A percentile compares a stretch with the other conserved stretches of the same genome.
phyloP scores from a whole-genome alignment of 2,113 vertebrate species.

The Pseudopipra pipra region DNA sequence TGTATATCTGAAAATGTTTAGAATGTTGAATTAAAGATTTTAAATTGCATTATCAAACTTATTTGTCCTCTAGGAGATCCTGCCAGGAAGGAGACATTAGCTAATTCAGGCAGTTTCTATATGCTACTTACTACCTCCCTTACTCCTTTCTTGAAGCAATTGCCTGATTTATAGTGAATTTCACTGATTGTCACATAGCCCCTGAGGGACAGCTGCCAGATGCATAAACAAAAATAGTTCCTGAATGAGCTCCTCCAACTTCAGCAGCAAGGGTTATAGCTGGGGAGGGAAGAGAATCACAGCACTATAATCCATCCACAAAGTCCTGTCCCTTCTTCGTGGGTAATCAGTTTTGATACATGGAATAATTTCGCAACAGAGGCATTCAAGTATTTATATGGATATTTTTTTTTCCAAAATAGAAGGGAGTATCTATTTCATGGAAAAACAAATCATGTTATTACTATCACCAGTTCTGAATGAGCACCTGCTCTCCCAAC shows the following conservation, averaged over 20 bases:
- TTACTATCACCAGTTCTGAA: neutral
- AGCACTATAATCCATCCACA: neutral
- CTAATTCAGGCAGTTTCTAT: neutral
- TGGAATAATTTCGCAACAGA: neutral
- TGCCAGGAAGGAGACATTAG: neutral
- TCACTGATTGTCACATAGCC: neutral
- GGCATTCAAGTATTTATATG: neutral
- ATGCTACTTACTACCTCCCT: neutral
- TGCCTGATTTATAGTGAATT: neutral
- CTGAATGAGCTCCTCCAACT: neutral
- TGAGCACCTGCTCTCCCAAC: neutral
- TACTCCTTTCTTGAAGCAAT: neutral
- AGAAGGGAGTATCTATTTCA: neutral
- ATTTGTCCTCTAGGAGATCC: neutral
- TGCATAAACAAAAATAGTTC: slow-evolving; percentile 34
- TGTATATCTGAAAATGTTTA: neutral
- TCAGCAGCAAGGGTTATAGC: neutral
- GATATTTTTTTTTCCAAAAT: neutral
- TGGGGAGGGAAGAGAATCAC: neutral
- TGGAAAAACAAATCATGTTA: neutral
- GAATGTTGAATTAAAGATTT: neutral
- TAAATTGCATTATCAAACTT: neutral
- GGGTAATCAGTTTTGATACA: neutral
- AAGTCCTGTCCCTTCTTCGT: neutral
- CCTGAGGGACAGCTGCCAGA: neutral